Percentiles rank a stretch among this genome's conserved stretches.
These are phyloP conservation scores for Crenichthys baileyi DNA, from an alignment of 2,797 vertebrate species.

Conservation along the genomic window DNA sequence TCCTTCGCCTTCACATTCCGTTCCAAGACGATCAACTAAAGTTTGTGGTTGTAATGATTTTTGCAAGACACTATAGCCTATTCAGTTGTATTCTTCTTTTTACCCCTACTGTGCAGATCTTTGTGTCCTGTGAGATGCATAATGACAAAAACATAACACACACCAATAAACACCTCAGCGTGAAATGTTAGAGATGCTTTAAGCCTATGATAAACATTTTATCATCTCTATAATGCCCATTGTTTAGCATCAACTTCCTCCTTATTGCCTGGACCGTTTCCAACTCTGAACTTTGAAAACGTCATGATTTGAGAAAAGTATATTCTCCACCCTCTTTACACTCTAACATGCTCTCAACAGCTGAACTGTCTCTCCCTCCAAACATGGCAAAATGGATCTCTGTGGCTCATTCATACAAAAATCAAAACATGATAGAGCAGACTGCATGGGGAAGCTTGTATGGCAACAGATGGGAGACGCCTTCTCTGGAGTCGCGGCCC, in stretches of 20 bases:
- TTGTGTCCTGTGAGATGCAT: neutral
- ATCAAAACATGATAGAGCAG: conserved; percentile 28
- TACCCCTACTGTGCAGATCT: neutral
- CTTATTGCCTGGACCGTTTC: conserved; percentile 41
- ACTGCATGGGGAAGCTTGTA: neutral
- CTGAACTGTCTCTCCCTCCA: conserved; percentile 42
- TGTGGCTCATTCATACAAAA: conserved; percentile 31
- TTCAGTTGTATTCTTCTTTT: neutral
- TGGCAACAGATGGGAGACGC: conserved; percentile 64
- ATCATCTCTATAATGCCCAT: conserved; percentile 24
- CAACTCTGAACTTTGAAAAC: conserved; percentile 1
- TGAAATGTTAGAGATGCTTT: conserved; percentile 15
- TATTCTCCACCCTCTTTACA: neutral
- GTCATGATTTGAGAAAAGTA: too few species aligned
- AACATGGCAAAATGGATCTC: conserved; percentile 1
- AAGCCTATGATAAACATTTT: conserved; percentile 18
- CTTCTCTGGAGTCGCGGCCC: conserved; percentile 38
- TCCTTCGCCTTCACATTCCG: neutral
- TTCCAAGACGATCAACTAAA: neutral
- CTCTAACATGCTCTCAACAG: conserved; percentile 42
- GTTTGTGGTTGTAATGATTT: neutral
- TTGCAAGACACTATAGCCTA: neutral
- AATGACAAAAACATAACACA: neutral
- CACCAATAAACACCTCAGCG: neutral
- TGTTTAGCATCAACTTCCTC: conserved; percentile 29